Conservation (phyloP, 2,113 vertebrate species). For the Crotalus horridus region DNA sequence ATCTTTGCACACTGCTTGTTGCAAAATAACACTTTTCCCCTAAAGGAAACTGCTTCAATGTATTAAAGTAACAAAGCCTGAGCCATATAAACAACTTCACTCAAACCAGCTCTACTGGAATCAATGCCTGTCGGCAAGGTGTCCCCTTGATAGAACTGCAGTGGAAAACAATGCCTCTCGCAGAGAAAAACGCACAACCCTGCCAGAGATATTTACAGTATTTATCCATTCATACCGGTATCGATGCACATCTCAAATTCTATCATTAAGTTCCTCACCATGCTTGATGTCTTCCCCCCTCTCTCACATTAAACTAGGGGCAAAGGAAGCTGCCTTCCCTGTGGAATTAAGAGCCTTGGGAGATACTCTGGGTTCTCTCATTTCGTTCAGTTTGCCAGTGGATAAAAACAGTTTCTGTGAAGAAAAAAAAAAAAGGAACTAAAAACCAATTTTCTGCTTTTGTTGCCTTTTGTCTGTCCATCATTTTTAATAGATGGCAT, state of each 20-base stretch:
- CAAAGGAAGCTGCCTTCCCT: neutral
- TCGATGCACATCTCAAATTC: conserved; percentile 64
- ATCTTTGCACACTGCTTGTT: conserved; percentile 26
- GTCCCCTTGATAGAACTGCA: conserved; percentile 33
- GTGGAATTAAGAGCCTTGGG: neutral
- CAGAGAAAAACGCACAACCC: conserved; percentile 13
- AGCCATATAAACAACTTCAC: conserved; percentile 43
- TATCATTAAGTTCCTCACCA: conserved; percentile 66
- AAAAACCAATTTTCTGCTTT: neutral
- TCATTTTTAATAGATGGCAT: neutral
- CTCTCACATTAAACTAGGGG: neutral
- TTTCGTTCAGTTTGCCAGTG: neutral
- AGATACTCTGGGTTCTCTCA: neutral
- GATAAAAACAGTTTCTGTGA: neutral
- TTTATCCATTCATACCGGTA: conserved; percentile 65
- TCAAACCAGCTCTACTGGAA: conserved; percentile 27
- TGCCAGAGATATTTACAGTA: conserved; percentile 61
- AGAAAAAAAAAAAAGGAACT: neutral
- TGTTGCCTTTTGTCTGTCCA: neutral
- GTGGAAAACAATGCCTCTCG: conserved; percentile 49
- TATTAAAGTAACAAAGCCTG: conserved; percentile 40
- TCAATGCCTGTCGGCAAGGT: conserved; percentile 44
- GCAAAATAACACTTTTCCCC: conserved; percentile 42
- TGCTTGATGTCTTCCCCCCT: conserved; percentile 58
- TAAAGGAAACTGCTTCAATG: conserved; percentile 27